A percentile compares a stretch with the other conserved stretches of the same genome.
phyloP scores from a whole-genome alignment of 2,888 invertebrate species.

The Cryptus armator region DNA sequence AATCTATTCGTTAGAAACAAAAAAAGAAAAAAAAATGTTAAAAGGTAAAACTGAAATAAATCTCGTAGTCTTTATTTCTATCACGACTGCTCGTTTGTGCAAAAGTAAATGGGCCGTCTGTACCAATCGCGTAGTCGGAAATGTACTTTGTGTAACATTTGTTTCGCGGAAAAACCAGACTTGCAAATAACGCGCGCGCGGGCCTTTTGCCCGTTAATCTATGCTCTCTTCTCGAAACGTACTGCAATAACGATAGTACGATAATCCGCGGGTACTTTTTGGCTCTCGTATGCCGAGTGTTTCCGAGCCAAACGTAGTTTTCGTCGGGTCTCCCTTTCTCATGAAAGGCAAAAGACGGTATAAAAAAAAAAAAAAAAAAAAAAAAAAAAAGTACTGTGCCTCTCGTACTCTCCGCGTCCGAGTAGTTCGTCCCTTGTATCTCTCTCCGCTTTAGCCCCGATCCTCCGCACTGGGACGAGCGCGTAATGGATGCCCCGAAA shows the following conservation, averaged over 20 bases:
- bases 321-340: slow-evolving; percentile 13
- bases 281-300: slow-evolving; percentile 22
- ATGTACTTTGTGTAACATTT: not conserved
- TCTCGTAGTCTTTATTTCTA: not conserved
- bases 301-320: slow-evolving; percentile 35
- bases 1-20: not conserved
- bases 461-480: slow-evolving; percentile 22
- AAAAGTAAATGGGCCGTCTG: not conserved
- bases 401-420: not conserved
- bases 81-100: not conserved
- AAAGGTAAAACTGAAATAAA: not conserved
- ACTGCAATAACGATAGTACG: slow-evolving; percentile 9
- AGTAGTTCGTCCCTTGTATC: not conserved
- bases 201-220: slow-evolving; percentile 7
- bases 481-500: slow-evolving; percentile 34
- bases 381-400: not conserved
- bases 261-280: slow-evolving; percentile 43
- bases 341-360: not conserved
- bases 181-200: slow-evolving; percentile 11
- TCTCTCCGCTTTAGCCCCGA: not conserved
- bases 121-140: not conserved
- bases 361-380: slow-evolving; percentile 4
- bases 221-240: slow-evolving; percentile 7
- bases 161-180: slow-evolving; percentile 1
- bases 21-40: not conserved